Conservation (phyloP, 2,113 vertebrate genomes). For the Anseranas semipalmata region DNA sequence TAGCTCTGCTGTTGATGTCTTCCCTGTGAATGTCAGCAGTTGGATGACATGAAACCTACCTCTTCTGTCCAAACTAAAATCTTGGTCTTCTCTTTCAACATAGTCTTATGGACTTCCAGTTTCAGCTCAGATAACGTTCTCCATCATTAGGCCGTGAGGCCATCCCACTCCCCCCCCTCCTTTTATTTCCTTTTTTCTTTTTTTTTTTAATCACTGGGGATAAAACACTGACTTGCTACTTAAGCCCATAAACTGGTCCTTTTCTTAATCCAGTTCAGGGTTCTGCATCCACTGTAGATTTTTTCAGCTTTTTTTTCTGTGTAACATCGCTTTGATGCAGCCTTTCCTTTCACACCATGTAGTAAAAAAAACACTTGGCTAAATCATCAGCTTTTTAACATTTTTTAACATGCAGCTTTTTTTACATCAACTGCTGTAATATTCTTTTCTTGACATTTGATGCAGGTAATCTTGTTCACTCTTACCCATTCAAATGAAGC, state of each 20-base stretch:
- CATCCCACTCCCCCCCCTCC: not conserved
- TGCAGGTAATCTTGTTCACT: not conserved
- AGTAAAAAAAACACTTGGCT: not conserved
- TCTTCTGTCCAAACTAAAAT: not conserved
- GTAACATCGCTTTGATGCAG: not conserved
- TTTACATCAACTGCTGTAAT: not conserved
- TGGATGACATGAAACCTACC: not conserved
- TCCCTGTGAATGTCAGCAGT: not conserved
- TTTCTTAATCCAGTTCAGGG: not conserved
- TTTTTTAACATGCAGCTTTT: not conserved
- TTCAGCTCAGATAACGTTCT: not conserved
- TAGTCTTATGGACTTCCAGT: not conserved
- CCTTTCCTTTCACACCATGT: not conserved
- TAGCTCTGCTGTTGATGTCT: not conserved
- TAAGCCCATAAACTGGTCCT: not conserved
- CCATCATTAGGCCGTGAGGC: not conserved
- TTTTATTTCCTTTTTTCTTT: too few species aligned
- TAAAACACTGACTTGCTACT: not conserved
- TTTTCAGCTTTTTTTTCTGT: not conserved
- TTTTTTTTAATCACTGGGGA: not conserved
- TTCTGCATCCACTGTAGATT: not conserved
- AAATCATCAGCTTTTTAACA: not conserved
- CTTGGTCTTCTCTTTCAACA: not conserved
- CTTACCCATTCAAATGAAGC: constrained; percentile 25
- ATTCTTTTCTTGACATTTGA: not conserved